Evolutionary conservation across 2,113 vertebrate genomes (phyloP), one percentile per base, ranked within the genome.

Genomic region (Corythaixoides concolor): DNA sequence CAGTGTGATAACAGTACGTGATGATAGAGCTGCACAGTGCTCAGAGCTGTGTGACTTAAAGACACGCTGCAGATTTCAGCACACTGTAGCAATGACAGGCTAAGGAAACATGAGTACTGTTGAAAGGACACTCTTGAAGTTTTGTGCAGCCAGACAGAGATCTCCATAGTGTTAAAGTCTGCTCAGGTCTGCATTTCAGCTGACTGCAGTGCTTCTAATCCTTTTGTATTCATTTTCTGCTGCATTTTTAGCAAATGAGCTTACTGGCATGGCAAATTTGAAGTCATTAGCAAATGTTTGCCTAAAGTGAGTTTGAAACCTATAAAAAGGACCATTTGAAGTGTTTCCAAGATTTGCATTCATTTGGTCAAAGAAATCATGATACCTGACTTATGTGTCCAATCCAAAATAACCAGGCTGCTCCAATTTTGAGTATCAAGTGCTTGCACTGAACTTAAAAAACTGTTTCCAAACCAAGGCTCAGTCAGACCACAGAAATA

Each of bases 251-350:
- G 66, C 81, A 76, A 89, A 93, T 66, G 24, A 82, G 26, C 66
- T 94, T 87, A 68, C 43, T 72, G 69, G 59, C 43, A 28, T 33
- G 27, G 32, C 53, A 21, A 50, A 3, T 89, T 88, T 88, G 30
- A 79, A 79, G 59, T 85, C 28, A 56, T 89, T 89, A 88, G 62
- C 49, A 82, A 85, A 73, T 83, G 53, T 94, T 91, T 91, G 82
- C 64, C 41, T 64, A 21, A 85, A 82, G 35, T 53, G 53, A 88
- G 43, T 86, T 83, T 86, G 81, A 96, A 94, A 89, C 45, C 49
- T 73, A 27, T 76, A 53, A 88, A 92, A 96, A 75, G 63, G 49
- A 55, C 35, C 33, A 53, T 82, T 58, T 91, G 69, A 95, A 94
- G 59, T 58, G 28, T 62, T 93, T 87, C 91, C 80, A 96, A 85